Base-by-base conservation (phyloP, 2,113 vertebrate genomes). In the Galbula dea region DNA sequence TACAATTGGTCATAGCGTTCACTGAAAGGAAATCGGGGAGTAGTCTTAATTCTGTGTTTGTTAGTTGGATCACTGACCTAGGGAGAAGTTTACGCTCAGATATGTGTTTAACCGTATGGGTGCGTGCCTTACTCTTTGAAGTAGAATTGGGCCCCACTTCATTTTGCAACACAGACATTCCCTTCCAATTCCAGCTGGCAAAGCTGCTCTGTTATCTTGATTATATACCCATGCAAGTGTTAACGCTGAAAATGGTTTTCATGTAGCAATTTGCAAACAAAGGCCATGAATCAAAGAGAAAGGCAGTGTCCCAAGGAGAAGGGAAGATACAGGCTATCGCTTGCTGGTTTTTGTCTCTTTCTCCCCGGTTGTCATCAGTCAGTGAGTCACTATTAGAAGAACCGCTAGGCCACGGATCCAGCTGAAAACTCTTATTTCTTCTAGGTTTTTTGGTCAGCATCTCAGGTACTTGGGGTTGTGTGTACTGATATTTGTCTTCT, bases 281-380 rank as follows among this genome's bases (percentile, higher is more conserved):
- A 52, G 20, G 10, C 49, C 30, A 4, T 48, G 43, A 71, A 23
- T 68, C n/a, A 55, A 45, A 77, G 39, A 73, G 11, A 54, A 83
- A 24, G 0, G 0, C 7, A 72, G 23, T 41, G 26, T 63, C n/a
- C 24, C 30, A 46, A 30, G 37, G 7, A 16, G 22, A 48, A 11
- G 26, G 45, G 39, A 79, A 55, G 62, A 43, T 37, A 20, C 0
- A 0, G 34, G 23, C 15, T 72, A 3, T 2, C 1, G 3, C 20
- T 36, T 55, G 7, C 26, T 43, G 9, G 1, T n/a, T 30, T 66
- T 46, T 34, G 15, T 80, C 45, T 62, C 34, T 32, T 72, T 80
- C 20, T 59, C 26, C 74, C 6, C 15, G 59, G 17, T 43, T 72
- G 29, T 12, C 37, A 7, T 72, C 10, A 22, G 20, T 21, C 34